Percentiles rank a stretch among this genome's conserved stretches.
Conservation (phyloP, 2,113 vertebrate genomes). For the Tetraodon nigroviridis region DNA sequence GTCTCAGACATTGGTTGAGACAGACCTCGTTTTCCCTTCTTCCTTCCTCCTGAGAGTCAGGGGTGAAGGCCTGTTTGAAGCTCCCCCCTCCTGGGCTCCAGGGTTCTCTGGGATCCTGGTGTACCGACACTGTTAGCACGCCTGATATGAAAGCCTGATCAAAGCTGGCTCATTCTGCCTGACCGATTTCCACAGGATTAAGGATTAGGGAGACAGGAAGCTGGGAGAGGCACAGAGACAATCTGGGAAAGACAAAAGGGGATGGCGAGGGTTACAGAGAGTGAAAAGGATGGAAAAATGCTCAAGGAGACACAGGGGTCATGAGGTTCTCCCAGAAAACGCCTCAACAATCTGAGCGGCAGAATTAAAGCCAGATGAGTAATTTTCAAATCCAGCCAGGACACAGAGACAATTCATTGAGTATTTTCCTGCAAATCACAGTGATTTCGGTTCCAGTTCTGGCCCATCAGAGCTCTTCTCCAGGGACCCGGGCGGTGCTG, state of each 20-base stretch:
- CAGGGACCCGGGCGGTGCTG: constrained; percentile 6
- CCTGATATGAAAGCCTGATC: constrained; percentile 76
- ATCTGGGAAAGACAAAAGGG: constrained; percentile 57
- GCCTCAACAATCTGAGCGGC: constrained; percentile 4
- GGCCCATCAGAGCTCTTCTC: background rate
- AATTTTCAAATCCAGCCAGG: constrained; percentile 6
- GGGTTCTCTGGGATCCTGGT: constrained; percentile 72
- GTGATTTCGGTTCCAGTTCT: too few relatives aligned
- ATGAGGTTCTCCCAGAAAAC: constrained; percentile 23
- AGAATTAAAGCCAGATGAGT: background rate
- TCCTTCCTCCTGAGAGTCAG: constrained; percentile 34
- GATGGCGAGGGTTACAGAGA: constrained; percentile 38
- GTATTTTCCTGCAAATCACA: background rate
- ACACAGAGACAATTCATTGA: background rate
- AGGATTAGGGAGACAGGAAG: constrained; percentile 76
- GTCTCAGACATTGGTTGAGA: constrained; percentile 5
- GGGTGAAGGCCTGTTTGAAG: constrained; percentile 60
- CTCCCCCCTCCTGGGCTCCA: constrained; percentile 53
- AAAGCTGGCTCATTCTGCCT: constrained; percentile 76
- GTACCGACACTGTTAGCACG: constrained; percentile 72
- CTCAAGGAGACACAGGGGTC: constrained; percentile 34
- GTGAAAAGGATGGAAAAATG: constrained; percentile 38
- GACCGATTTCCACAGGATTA: constrained; percentile 79
- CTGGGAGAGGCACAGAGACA: constrained; percentile 67
- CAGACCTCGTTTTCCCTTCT: constrained; percentile 25